Evolutionary conservation across 92 coral and sea anemone species (phyloP).

Genomic region (Parazoanthus atlanticus): DNA sequence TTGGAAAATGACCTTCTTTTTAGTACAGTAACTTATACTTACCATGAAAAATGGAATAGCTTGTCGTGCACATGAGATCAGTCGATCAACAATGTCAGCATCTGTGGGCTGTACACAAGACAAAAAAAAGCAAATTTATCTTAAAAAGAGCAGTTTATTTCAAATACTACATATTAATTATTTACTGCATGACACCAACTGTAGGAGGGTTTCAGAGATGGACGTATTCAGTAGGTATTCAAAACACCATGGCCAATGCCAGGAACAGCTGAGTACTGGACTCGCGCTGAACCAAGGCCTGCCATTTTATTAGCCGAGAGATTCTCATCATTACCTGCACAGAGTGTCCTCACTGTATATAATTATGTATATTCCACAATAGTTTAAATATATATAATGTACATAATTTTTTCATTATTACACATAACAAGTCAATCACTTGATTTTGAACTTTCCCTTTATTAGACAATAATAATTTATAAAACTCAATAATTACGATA

Average conservation of each 20-base stretch:
- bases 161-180: neutral
- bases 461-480: too few species aligned
- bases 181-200: neutral
- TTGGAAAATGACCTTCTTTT: too few species aligned
- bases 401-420: too few species aligned
- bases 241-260: conserved; percentile 58
- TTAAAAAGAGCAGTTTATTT: neutral
- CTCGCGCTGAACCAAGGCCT: conserved; percentile 28
- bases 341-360: neutral
- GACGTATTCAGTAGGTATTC: conserved; percentile 26
- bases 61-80: conserved; percentile 88
- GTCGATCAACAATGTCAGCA: conserved; percentile 76
- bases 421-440: too few species aligned
- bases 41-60: conserved; percentile 94
- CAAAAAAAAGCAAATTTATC: neutral
- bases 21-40: conserved; percentile 26
- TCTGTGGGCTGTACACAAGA: conserved; percentile 73
- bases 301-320: conserved; percentile 99
- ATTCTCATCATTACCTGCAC: conserved; percentile 43
- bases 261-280: neutral
- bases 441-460: too few species aligned
- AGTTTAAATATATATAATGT: too few species aligned
- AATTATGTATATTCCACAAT: neutral
- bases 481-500: too few species aligned
- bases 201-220: conserved; percentile 48